Base-by-base conservation (phyloP, 2,113 vertebrate species). In the Nymphicus hollandicus region DNA sequence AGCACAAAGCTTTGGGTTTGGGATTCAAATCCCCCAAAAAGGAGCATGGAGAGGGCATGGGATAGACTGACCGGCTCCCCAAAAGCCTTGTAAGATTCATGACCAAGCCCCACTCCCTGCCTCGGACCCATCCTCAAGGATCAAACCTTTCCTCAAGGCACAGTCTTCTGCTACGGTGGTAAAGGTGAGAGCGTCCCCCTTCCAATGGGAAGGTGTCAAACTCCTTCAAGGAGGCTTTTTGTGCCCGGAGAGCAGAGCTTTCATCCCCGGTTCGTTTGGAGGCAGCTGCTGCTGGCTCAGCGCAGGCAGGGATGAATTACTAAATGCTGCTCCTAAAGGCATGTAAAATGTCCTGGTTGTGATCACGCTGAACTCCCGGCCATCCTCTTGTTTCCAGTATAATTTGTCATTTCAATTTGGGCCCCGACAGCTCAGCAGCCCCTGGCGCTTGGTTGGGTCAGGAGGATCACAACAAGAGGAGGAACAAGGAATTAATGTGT, bases 381-480 rank as follows among this genome's bases (percentile, higher is more conserved):
- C 89, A 83, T 79, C 53, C 55, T 78, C 43, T 49, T 55, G 44
- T 66, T 94, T 93, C 73, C 79, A 78, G 68, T 52, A 56, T 81
- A 73, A 91, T 95, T 89, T 95, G 79, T 88, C 95, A 93, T 89
- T 91, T 86, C 93, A 72, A 8, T 95, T 82, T 80, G 68, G 19
- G 44, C 24, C 60, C 70, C 22, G 64, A 24, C 44, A 61, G 66
- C 58, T 91, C 55, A 86, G 52, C 5, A 2, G 70, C 55, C 53
- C 88, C 24, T 87, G 82, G 56, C 78, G 56, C 63, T 71, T 44
- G 12, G 11, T 56, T 68, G 73, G 76, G 82, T 83, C 76, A 82
- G 70, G 82, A 91, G 68, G 79, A 72, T 61, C 64, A 86, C 68
- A 86, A 84, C 27, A 53, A 90, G 68, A 39, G 76, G 23, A 88